Conservation (phyloP, 1,140 invertebrate genomes). For the Trichonephila inaurata region DNA sequence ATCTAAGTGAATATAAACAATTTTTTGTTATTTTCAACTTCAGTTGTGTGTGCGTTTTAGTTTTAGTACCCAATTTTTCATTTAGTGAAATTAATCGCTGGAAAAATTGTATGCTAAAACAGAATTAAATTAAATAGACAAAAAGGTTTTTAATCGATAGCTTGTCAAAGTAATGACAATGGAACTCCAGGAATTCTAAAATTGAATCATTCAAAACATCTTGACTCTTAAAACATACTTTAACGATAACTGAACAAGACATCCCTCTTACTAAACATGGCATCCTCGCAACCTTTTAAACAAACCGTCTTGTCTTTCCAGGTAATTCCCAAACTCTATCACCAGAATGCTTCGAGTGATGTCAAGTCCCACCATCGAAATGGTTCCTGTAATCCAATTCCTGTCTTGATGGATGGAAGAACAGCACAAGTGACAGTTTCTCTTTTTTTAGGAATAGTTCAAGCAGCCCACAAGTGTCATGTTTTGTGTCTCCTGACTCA, state of each 20-base stretch:
- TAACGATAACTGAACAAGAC: neutral
- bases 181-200: too few relatives aligned
- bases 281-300: neutral
- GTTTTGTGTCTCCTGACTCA: constrained; percentile 48
- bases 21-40: too few relatives aligned
- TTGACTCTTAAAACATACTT: neutral
- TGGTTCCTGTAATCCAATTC: neutral
- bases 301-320: neutral
- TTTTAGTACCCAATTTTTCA: too few relatives aligned
- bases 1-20: too few relatives aligned
- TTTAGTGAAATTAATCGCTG: too few relatives aligned
- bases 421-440: neutral
- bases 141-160: too few relatives aligned
- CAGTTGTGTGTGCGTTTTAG: too few relatives aligned
- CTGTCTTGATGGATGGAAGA: constrained; percentile 2
- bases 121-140: too few relatives aligned
- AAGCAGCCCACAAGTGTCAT: constrained; percentile 20
- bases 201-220: too few relatives aligned
- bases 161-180: too few relatives aligned
- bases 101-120: too few relatives aligned
- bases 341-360: neutral
- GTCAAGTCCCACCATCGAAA: neutral
- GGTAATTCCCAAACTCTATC: neutral
- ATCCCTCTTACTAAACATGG: neutral
- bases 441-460: neutral